These are phyloP conservation scores for Dipodomys spectabilis DNA, from an alignment of 2,113 vertebrate genomes.

Conservation along the genomic window DNA sequence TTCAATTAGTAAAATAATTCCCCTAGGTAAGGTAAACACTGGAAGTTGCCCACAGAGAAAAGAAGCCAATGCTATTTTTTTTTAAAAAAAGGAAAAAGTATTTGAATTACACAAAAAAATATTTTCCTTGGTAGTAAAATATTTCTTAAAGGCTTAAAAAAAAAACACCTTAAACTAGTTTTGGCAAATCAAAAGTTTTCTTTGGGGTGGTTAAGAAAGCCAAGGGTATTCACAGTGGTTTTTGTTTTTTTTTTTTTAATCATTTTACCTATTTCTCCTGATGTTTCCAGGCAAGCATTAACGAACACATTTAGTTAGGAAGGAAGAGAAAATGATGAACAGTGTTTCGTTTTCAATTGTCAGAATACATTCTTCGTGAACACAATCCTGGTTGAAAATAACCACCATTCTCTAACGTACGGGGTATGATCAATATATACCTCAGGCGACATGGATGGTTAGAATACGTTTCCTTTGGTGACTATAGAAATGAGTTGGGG, in stretches of 20 bases:
- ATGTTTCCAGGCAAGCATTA: constrained; percentile 50
- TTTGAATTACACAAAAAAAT: constrained; percentile 57
- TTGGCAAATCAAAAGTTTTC: constrained; percentile 72
- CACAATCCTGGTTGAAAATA: constrained; percentile 37
- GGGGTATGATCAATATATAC: constrained; percentile 2
- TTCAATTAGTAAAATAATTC: constrained; percentile 13
- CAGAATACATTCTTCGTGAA: constrained; percentile 59
- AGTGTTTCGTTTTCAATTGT: constrained; percentile 45
- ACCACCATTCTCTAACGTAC: constrained; percentile 28
- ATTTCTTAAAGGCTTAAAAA: constrained; percentile 44
- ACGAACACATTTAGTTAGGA: constrained; percentile 40
- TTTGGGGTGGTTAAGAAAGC: constrained; percentile 46
- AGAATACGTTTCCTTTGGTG: constrained; percentile 11
- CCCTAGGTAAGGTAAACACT: constrained; percentile 16
- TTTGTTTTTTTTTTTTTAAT: constrained; percentile 59
- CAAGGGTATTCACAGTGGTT: constrained; percentile 54
- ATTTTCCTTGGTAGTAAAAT: constrained; percentile 68
- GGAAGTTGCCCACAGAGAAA: constrained; percentile 23
- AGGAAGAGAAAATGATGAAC: constrained; percentile 26
- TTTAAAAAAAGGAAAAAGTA: neutral
- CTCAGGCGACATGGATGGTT: neutral
- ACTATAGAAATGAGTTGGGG: neutral
- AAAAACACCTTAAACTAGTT: constrained; percentile 4
- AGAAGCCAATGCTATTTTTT: neutral
- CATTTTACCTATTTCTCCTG: constrained; percentile 49